Evolutionary conservation across 2,888 invertebrate genomes (phyloP), one percentile per base, ranked within the genome.

Genomic region (Cataglyphis altisquamis): DNA sequence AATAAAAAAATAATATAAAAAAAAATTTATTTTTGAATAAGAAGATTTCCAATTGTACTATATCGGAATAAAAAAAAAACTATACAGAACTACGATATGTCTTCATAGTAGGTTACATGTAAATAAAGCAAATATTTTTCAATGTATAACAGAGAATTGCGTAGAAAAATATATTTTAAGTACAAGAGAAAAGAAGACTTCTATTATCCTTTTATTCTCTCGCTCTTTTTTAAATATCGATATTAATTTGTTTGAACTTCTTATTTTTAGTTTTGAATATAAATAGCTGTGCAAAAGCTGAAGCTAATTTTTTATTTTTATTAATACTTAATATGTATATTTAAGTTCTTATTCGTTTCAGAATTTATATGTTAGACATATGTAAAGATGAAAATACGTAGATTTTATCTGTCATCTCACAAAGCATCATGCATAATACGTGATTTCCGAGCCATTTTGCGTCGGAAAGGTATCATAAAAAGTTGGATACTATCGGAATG

Each of bases 141-240:
- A 86, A 89, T 90, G 89, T 89, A 87, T 85, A 82, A 84, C n/a
- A 70, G 60, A 72, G 73, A 84, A 87, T 64, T 87, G 83, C 81
- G 81, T 90, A 90, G 90, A 72, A 55, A 90, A 89, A 89, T 88
- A 90, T 91, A 91, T 92, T 92, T 92, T 90, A 90, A 89, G 87
- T 92, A 92, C 88, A 82, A 74, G 86, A 82, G 52, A 67, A 45
- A 18, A n/a, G 9, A 18, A n/a, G 3, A 32, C 18, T 57, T 45
- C n/a, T 67, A 45, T 80, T 48, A 36, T 29, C 25, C n/a, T 21
- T 48, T 12, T 8, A 15, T 36, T 12, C 18, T n/a, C n/a, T n/a
- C n/a, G 10, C 41, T 60, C 36, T 52, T n/a, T 73, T 36, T 36
- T 36, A 36, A 32, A 73, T 15, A 52, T 12, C 15, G 1, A 18